These are phyloP conservation scores for Branchellion lobata DNA, from an alignment of 2,888 invertebrate genomes.

Conservation along the genomic window DNA sequence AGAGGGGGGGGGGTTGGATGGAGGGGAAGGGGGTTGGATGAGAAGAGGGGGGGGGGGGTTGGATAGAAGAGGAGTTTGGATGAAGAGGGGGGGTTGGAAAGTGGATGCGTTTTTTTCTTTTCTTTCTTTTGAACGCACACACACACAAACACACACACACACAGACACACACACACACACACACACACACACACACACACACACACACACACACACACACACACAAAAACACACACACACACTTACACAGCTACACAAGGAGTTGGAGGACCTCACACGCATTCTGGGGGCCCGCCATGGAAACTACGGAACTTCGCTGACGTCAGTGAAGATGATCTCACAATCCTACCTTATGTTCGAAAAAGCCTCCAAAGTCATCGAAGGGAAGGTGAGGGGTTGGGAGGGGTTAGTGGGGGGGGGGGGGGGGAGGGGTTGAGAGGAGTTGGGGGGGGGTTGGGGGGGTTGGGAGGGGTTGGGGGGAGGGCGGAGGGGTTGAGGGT, in stretches of 20 bases:
- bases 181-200: conserved; percentile 65
- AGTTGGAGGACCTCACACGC: conserved; percentile 70
- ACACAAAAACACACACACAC: not conserved
- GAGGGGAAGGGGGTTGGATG: no score
- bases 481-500: no score
- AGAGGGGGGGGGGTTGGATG: not conserved
- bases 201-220: no score
- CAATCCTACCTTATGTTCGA: conserved; percentile 76
- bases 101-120: not conserved
- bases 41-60: not conserved
- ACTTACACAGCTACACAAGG: conserved; percentile 69
- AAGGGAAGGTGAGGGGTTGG: conserved; percentile 72
- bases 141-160: conserved; percentile 70
- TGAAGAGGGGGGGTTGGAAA: not conserved
- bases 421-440: not conserved
- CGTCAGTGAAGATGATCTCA: conserved; percentile 72
- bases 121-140: not conserved
- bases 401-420: no score
- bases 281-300: conserved; percentile 70
- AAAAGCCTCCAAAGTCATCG: conserved; percentile 75
- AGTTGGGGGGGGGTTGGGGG: conserved; percentile 5
- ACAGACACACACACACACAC: conserved; percentile 70
- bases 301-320: conserved; percentile 74
- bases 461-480: not conserved
- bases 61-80: not conserved